Percentiles rank a stretch among this genome's conserved stretches.
These are phyloP conservation scores for Anthonomus grandis DNA, from an alignment of 1,140 invertebrate genomes.

Conservation along the genomic window DNA sequence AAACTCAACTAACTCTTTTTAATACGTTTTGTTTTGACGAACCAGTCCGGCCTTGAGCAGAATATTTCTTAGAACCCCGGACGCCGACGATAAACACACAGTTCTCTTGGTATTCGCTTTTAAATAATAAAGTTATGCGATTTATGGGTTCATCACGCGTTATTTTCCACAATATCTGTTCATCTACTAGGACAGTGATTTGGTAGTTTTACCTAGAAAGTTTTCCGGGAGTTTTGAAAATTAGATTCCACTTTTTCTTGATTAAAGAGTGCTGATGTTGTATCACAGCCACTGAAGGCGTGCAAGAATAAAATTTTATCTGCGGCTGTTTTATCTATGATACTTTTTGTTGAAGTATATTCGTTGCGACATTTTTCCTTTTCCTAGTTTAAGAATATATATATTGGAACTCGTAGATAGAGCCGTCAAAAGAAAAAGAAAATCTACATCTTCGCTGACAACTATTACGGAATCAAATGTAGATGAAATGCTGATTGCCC, in stretches of 20 bases:
- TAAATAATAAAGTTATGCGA: no score
- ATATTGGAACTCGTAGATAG: neutral
- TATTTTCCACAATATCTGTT: no score
- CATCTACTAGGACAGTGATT: no score
- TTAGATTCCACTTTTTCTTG: slow-evolving; percentile 10
- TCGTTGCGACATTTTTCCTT: neutral
- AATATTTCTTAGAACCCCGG: no score
- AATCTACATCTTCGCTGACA: slow-evolving; percentile 11
- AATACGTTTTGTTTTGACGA: no score
- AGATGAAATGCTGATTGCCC: slow-evolving; percentile 40
- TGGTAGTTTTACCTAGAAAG: no score
- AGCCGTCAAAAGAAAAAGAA: slow-evolving; percentile 32
- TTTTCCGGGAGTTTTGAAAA: neutral
- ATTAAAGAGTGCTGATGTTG: slow-evolving; percentile 10
- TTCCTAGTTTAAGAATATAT: neutral
- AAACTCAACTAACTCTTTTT: no score
- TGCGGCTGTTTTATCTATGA: neutral
- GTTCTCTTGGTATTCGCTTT: no score
- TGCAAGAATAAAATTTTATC: slow-evolving; percentile 16
- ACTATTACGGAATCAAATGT: slow-evolving; percentile 35
- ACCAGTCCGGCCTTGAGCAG: no score
- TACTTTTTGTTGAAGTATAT: neutral
- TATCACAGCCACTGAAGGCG: slow-evolving; percentile 19
- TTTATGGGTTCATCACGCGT: no score
- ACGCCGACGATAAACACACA: no score